These are phyloP conservation scores for Pangasius larnaudii DNA, from an alignment of 2,797 vertebrate genomes.

Conservation along the genomic window DNA sequence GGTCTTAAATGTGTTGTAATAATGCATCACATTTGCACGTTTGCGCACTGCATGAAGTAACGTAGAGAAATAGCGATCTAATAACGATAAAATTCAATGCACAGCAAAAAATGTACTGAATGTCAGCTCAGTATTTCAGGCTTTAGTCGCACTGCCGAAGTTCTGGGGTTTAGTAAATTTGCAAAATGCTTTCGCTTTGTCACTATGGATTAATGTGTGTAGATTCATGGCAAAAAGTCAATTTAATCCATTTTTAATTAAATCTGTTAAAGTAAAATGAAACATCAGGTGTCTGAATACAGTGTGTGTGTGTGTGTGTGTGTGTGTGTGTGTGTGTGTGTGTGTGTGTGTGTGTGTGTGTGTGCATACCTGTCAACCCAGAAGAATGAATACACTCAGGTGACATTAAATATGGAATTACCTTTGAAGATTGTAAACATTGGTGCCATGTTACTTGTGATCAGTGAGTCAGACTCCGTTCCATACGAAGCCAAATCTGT, in stretches of 20 bases:
- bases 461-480: constrained; percentile 78
- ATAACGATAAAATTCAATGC: no score
- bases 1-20: no score
- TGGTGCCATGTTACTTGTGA: constrained; percentile 91
- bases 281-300: no score
- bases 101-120: no score
- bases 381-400: not conserved
- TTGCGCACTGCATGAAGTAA: no score
- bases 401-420: constrained; percentile 59
- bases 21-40: no score
- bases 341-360: not conserved
- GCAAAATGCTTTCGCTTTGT: no score
- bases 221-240: not conserved
- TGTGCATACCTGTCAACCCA: not conserved
- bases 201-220: not conserved
- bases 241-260: not conserved
- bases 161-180: no score
- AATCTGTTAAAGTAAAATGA: no score
- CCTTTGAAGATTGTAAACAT: constrained; percentile 89
- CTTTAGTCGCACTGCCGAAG: no score
- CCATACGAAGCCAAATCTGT: constrained; percentile 64
- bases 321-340: constrained; percentile 1
- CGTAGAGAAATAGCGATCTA: no score
- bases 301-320: not conserved
- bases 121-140: no score